phyloP scores from a whole-genome alignment of 2,797 vertebrate species.

The Apogon talboti region DNA sequence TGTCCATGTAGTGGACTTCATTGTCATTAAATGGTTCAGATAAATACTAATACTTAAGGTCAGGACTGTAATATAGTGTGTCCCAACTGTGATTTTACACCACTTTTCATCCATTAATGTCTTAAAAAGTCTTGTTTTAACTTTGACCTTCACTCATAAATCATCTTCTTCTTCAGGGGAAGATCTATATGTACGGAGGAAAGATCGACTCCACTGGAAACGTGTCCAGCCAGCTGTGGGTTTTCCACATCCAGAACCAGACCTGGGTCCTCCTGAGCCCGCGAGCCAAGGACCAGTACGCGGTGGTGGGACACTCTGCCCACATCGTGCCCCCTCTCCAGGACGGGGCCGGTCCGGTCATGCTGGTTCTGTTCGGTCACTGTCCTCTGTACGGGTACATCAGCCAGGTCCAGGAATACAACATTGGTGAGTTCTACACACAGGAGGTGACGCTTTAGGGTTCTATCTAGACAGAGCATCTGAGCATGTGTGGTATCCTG shows the following conservation, averaged over 20 bases:
- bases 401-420: conserved; percentile 94
- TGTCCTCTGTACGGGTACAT: conserved; percentile 96
- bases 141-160: too few species aligned
- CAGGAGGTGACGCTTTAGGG: neutral
- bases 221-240: conserved; percentile 94
- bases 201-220: conserved; percentile 95
- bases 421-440: conserved; percentile 82
- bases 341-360: conserved; percentile 78
- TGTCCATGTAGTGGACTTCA: too few species aligned
- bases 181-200: conserved; percentile 97
- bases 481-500: neutral
- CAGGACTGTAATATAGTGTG: too few species aligned
- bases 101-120: too few species aligned
- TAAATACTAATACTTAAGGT: too few species aligned
- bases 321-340: conserved; percentile 86
- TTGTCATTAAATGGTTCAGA: too few species aligned
- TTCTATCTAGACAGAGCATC: too few species aligned
- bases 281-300: conserved; percentile 91
- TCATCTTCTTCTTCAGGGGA: conserved; percentile 79
- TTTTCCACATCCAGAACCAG: conserved; percentile 90
- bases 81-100: too few species aligned
- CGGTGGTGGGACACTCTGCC: conserved; percentile 95
- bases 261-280: conserved; percentile 88
- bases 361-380: conserved; percentile 96
- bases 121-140: too few species aligned